These are phyloP conservation scores for Galerucella calmariensis DNA, from an alignment of 2,888 invertebrate species.

Conservation along the genomic window DNA sequence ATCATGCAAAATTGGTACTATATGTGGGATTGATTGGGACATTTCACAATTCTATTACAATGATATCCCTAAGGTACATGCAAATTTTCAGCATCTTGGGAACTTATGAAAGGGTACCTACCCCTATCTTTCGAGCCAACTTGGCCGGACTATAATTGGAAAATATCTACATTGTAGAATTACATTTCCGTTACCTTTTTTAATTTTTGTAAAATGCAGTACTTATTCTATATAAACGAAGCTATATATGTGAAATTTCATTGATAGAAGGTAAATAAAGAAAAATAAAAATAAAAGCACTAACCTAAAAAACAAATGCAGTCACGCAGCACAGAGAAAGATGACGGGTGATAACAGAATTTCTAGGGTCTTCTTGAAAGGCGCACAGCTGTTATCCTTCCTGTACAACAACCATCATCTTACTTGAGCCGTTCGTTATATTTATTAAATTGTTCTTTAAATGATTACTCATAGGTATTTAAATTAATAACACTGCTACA, in stretches of 20 bases:
- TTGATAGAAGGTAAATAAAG: conserved; percentile 13
- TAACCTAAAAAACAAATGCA: conserved; percentile 63
- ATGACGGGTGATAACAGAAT: conserved; percentile 80
- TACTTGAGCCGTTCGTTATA: conserved; percentile 58
- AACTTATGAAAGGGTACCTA: too few relatives aligned
- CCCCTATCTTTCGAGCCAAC: too few relatives aligned
- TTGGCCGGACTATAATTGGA: too few relatives aligned
- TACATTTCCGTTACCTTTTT: too few relatives aligned
- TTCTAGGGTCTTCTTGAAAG: conserved; percentile 82
- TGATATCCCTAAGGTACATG: too few relatives aligned
- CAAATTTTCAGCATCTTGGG: too few relatives aligned
- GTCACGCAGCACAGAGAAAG: conserved; percentile 79
- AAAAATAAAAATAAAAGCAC: conserved; percentile 57
- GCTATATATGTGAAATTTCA: conserved; percentile 3
- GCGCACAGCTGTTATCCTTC: conserved; percentile 75
- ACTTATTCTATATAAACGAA: not conserved
- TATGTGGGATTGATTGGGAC: too few relatives aligned
- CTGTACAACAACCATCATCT: conserved; percentile 66
- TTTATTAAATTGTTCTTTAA: conserved; percentile 14
- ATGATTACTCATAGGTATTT: conserved; percentile 15
- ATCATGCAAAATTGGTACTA: too few relatives aligned
- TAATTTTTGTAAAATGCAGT: conserved; percentile 2
- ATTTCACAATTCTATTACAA: too few relatives aligned
- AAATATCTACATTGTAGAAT: too few relatives aligned
- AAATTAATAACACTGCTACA: conserved; percentile 16